Base-by-base conservation (phyloP, 2,113 vertebrate species). In the Oenanthe melanoleuca region DNA sequence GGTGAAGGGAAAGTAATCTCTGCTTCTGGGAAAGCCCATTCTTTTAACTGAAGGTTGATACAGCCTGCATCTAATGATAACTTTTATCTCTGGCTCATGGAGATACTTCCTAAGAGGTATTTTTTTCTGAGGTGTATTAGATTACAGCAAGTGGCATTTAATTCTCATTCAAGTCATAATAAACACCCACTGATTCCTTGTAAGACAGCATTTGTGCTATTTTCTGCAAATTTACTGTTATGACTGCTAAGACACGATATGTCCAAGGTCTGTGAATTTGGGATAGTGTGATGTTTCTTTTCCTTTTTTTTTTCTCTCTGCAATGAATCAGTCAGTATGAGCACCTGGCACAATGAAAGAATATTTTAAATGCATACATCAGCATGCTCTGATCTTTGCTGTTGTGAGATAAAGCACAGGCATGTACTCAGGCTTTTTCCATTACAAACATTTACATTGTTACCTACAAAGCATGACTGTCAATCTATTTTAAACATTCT, bases 111-210 rank as follows among this genome's bases (percentile, higher is more conserved):
- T 40, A 79, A 84, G 52, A 70, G n/a, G 8, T 74, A 5, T n/a
- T 84, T 89, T 94, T 91, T 84, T 42, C 53, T n/a, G 47, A 78
- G 23, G 38, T 65, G 7, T 60, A 84, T 80, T 79, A 82, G 38
- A 88, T 93, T 87, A 87, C 66, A 89, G 44, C 34, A 85, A 93
- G 55, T 91, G 80, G 63, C 73, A 82, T 95, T 93, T 93, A 86
- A 80, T 95, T 95, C 75, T 77, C 38, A 90, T 96, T 86, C 33
- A 83, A 74, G 57, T 33, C 61, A 80, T 69, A 80, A 80, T 47
- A 93, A 92, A 78, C 64, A 19, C 6, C 38, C 19, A 34, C 7
- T 47, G 34, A 55, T 91, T 83, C 21, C 67, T 86, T 93, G n/a
- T 80, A 78, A 70, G 60, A 78, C 31, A 80, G 23, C 11, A 73